These are phyloP conservation scores for Scatophagus argus DNA, from an alignment of 2,113 vertebrate species.

Conservation along the genomic window DNA sequence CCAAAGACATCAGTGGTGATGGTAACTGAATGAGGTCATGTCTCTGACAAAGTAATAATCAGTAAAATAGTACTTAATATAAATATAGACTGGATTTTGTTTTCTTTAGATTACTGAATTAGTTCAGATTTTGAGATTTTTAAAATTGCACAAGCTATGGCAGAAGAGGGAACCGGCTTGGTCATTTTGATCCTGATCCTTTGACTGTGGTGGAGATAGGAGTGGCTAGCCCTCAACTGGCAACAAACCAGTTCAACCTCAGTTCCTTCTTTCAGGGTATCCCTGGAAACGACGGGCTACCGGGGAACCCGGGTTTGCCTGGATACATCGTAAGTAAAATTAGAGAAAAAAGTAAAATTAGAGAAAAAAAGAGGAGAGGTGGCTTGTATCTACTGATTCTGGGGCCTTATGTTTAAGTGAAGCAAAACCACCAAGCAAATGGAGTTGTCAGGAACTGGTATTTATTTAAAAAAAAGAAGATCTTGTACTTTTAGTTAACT, in stretches of 20 bases:
- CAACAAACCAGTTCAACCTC: constrained; percentile 83
- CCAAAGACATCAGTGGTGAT: constrained; percentile 37
- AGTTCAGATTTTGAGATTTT: background rate
- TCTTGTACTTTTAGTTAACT: background rate
- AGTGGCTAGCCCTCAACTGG: constrained; percentile 73
- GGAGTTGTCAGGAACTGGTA: background rate
- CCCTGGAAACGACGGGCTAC: constrained; percentile 93
- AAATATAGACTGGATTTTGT: background rate
- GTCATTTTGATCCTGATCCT: constrained; percentile 43
- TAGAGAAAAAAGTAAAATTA: constrained; percentile 75
- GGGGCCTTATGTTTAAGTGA: constrained; percentile 27
- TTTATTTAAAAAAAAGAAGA: background rate
- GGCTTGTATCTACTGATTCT: constrained; percentile 35
- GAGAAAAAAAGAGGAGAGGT: constrained; percentile 56
- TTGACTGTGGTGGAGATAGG: constrained; percentile 78
- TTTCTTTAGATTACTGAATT: constrained; percentile 3
- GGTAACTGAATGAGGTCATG: constrained; percentile 45
- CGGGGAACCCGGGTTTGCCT: constrained; percentile 90
- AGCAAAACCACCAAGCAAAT: constrained; percentile 8
- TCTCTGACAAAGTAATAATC: constrained; percentile 23
- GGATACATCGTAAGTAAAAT: constrained; percentile 89
- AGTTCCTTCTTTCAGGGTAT: constrained; percentile 90
- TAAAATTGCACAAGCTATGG: constrained; percentile 48
- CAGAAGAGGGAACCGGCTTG: constrained; percentile 49
- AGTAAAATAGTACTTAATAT: background rate